Conservation (phyloP, 2,888 invertebrate species). For the Elmis aenea region DNA sequence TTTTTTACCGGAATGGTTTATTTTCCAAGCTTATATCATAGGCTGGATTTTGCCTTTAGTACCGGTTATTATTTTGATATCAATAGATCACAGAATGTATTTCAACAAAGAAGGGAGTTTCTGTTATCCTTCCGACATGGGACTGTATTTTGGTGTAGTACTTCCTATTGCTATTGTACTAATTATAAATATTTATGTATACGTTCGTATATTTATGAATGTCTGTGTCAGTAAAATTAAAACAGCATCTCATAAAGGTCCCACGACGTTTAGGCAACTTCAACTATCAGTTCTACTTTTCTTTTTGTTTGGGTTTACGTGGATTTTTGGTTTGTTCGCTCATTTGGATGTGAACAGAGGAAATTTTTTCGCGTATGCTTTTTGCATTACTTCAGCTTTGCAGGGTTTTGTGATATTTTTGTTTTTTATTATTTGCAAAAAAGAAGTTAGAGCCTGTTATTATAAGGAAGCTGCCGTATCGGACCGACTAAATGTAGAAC, state of each 20-base stretch:
- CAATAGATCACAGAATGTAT: conserved; percentile 28
- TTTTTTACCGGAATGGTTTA: conserved; percentile 53
- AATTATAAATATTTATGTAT: conserved; percentile 52
- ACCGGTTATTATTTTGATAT: conserved; percentile 40
- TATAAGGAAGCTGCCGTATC: no score
- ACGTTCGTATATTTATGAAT: conserved; percentile 49
- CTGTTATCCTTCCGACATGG: conserved; percentile 50
- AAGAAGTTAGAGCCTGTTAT: conserved; percentile 53
- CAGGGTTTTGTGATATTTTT: conserved; percentile 54
- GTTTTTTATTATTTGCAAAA: conserved; percentile 53
- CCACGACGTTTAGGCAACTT: conserved; percentile 50
- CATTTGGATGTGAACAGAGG: no score
- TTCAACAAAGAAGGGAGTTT: conserved; percentile 45
- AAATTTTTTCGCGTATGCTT: conserved; percentile 47
- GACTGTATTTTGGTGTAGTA: conserved; percentile 50
- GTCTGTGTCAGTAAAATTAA: conserved; percentile 49
- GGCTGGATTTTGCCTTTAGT: conserved; percentile 56
- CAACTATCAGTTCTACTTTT: conserved; percentile 53
- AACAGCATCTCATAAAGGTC: conserved; percentile 46
- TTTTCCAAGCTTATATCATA: conserved; percentile 54
- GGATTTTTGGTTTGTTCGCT: conserved; percentile 53
- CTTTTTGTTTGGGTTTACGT: conserved; percentile 54
- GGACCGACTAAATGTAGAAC: no score
- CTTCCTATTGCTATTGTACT: conserved; percentile 50
- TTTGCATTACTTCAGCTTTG: conserved; percentile 48